Evolutionary conservation across 2,113 vertebrate species (phyloP).

Genomic region (Pitta sordida): DNA sequence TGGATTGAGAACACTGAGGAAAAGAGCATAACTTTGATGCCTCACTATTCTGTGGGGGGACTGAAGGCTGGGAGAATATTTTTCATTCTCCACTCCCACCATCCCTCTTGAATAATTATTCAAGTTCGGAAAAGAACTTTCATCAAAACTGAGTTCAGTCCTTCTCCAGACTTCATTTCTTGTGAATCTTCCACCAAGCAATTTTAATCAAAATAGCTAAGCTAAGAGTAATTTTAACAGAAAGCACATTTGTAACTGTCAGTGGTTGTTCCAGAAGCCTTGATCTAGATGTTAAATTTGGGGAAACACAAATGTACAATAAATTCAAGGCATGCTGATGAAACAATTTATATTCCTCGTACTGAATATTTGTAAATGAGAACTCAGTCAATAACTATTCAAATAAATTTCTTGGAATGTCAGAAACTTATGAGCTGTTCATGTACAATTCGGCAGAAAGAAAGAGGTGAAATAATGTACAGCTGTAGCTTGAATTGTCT

Average conservation of each 20-base stretch:
- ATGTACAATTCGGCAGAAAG: neutral
- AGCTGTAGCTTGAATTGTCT: neutral
- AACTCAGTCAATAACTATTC: neutral
- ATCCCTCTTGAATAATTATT: neutral
- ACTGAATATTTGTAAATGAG: neutral
- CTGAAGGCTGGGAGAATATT: neutral
- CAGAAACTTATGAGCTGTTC: constrained; percentile 5
- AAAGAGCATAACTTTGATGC: neutral
- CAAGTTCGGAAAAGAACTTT: neutral
- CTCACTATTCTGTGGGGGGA: neutral
- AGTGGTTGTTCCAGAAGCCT: neutral
- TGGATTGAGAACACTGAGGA: neutral
- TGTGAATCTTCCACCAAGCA: neutral
- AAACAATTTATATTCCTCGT: constrained; percentile 12
- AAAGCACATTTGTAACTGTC: constrained; percentile 33
- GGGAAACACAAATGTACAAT: neutral
- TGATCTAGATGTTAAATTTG: neutral
- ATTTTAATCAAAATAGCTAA: constrained; percentile 14
- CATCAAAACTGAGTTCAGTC: neutral
- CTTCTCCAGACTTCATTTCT: constrained; percentile 36
- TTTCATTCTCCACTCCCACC: neutral
- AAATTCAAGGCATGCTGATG: neutral
- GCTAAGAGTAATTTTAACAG: constrained; percentile 5
- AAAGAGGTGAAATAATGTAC: neutral
- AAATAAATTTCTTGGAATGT: neutral